A percentile compares a stretch with the other conserved stretches of the same genome.
Conservation (phyloP, 2,888 invertebrate genomes). For the Torymus auratus region DNA sequence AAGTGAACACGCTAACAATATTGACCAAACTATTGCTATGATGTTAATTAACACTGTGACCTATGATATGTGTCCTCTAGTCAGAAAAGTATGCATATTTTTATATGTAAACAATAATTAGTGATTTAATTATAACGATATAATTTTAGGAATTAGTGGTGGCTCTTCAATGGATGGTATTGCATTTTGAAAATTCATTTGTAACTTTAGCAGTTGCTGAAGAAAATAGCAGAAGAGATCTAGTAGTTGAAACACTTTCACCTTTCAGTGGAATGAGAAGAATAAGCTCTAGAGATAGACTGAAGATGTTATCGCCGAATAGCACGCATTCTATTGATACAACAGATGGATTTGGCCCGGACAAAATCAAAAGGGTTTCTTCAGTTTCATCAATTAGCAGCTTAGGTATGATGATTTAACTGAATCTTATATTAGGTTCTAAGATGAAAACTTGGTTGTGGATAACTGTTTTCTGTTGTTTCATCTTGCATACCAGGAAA, state of each 20-base stretch:
- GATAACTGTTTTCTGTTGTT: slow-evolving; percentile 66
- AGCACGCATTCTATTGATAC: slow-evolving; percentile 69
- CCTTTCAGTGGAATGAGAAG: slow-evolving; percentile 75
- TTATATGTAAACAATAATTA: neutral
- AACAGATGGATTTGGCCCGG: slow-evolving; percentile 74
- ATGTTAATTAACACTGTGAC: slow-evolving; percentile 87
- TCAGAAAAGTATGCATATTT: slow-evolving; percentile 81
- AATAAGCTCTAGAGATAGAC: slow-evolving; percentile 76
- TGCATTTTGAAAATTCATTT: slow-evolving; percentile 93
- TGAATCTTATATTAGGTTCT: slow-evolving; percentile 18
- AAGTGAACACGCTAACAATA: slow-evolving; percentile 94
- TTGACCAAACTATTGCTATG: slow-evolving; percentile 95
- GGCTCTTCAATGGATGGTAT: slow-evolving; percentile 90
- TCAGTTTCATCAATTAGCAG: slow-evolving; percentile 85
- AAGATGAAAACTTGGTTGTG: slow-evolving; percentile 42
- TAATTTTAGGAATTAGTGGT: slow-evolving; percentile 85
- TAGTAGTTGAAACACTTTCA: slow-evolving; percentile 73
- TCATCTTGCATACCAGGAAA: slow-evolving; percentile 71
- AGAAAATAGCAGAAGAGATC: slow-evolving; percentile 77
- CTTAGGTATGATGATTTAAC: slow-evolving; percentile 73
- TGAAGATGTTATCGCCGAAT: slow-evolving; percentile 75
- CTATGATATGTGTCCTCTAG: slow-evolving; percentile 91
- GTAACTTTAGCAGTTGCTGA: slow-evolving; percentile 84
- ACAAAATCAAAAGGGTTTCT: slow-evolving; percentile 82
- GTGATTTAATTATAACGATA: neutral